These are phyloP conservation scores for Salticus scenicus DNA, from an alignment of 2,888 invertebrate genomes.

Conservation along the genomic window DNA sequence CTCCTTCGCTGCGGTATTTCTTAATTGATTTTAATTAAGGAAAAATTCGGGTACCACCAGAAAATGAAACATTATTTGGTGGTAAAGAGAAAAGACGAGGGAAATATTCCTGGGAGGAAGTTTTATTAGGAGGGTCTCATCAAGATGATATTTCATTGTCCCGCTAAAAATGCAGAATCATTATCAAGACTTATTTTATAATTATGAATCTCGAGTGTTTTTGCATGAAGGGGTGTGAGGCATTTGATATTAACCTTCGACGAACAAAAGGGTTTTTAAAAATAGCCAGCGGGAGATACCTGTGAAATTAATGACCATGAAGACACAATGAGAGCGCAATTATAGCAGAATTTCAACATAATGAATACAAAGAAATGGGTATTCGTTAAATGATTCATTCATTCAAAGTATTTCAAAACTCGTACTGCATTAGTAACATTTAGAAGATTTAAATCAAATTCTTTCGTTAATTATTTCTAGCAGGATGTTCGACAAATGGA, in stretches of 20 bases:
- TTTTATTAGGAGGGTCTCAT: conserved; percentile 20
- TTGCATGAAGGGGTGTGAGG: background rate
- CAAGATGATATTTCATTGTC: conserved; percentile 25
- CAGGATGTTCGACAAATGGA: no score
- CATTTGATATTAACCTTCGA: background rate
- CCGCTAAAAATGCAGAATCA: background rate
- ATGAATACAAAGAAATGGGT: background rate
- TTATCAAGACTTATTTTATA: conserved; percentile 9
- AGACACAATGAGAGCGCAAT: conserved; percentile 5
- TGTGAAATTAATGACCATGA: background rate
- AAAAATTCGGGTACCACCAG: background rate
- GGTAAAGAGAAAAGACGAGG: background rate
- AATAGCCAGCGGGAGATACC: background rate
- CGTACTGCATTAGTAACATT: no score
- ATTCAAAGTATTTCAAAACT: no score
- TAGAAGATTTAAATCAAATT: no score
- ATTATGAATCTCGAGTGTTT: background rate
- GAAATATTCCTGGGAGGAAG: background rate
- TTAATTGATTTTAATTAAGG: conserved; percentile 69
- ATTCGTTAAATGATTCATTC: background rate
- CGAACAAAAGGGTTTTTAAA: background rate
- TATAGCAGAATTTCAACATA: background rate
- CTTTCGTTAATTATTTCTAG: no score
- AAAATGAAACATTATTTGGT: conserved; percentile 23
- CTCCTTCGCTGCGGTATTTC: conserved; percentile 8